Conservation (phyloP, 2,888 invertebrate genomes). For the Cephalotes varians region DNA sequence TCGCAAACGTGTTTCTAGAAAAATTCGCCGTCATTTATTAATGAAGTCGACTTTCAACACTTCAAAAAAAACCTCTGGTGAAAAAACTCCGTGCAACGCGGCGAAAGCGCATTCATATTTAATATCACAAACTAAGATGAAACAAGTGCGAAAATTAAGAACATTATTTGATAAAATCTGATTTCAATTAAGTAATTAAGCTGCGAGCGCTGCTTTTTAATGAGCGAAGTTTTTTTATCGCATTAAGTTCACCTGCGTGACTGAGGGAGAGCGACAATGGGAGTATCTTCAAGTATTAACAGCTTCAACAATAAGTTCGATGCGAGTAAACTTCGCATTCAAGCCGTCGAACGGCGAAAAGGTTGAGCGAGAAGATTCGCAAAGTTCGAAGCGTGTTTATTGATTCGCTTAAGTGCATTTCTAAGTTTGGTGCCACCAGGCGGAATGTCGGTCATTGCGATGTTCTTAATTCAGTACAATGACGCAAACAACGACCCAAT, state of each 20-base stretch:
- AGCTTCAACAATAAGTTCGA: slow-evolving; percentile 42
- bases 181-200: slow-evolving; percentile 10
- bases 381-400: slow-evolving; percentile 61
- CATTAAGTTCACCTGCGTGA: slow-evolving; percentile 21
- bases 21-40: slow-evolving; percentile 1
- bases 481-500: slow-evolving; percentile 23
- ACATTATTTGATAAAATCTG: slow-evolving; percentile 4
- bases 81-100: background rate
- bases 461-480: slow-evolving; percentile 59
- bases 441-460: slow-evolving; percentile 46
- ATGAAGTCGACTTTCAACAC: background rate
- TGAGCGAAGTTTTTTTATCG: slow-evolving; percentile 41
- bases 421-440: slow-evolving; percentile 58
- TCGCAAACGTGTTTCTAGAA: background rate
- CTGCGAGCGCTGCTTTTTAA: slow-evolving; percentile 22
- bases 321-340: slow-evolving; percentile 52
- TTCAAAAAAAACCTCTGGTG: background rate
- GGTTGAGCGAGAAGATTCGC: slow-evolving; percentile 45
- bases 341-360: slow-evolving; percentile 30
- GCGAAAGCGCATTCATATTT: slow-evolving; percentile 10
- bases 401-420: slow-evolving; percentile 68
- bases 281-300: slow-evolving; percentile 42
- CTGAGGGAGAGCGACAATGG: slow-evolving; percentile 32
- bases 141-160: background rate
- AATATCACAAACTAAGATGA: background rate